Conservation (phyloP, 1,140 invertebrate species). For the Caenorhabditis latens region DNA sequence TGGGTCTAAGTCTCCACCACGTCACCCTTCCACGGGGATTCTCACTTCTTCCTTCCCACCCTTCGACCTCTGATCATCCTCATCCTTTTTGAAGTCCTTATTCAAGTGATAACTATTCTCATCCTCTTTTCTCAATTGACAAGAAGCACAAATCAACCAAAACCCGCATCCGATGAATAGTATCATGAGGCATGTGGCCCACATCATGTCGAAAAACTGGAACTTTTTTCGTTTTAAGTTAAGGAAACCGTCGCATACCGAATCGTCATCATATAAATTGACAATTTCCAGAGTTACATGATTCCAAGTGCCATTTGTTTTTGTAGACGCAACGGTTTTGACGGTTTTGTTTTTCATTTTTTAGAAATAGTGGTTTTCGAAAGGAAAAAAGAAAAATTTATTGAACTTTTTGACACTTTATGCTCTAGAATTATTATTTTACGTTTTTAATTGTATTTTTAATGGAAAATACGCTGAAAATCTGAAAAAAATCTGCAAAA, state of each 20-base stretch:
- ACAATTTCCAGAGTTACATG: background rate
- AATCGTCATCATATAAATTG: background rate
- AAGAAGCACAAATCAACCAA: slow-evolving; percentile 33
- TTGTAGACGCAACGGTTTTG: background rate
- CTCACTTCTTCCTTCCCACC: too few relatives aligned
- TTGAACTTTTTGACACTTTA: too few relatives aligned
- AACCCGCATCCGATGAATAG: slow-evolving; percentile 10
- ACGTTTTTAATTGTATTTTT: too few relatives aligned
- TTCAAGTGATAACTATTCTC: background rate
- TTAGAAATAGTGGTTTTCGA: background rate
- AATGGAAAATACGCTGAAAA: too few relatives aligned
- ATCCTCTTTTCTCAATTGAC: background rate
- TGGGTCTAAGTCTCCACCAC: too few relatives aligned
- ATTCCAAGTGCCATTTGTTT: background rate
- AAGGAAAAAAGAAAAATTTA: too few relatives aligned
- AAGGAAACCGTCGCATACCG: background rate
- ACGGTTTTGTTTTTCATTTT: background rate
- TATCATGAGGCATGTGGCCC: background rate
- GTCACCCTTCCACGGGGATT: too few relatives aligned
- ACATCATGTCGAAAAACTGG: background rate
- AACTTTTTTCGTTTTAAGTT: background rate
- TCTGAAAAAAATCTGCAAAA: too few relatives aligned
- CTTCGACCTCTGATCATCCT: background rate
- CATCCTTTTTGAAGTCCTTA: background rate
- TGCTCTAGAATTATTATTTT: too few relatives aligned